Evolutionary conservation across 2,113 vertebrate species (phyloP).

Genomic region (Poeciliopsis retropinna): DNA sequence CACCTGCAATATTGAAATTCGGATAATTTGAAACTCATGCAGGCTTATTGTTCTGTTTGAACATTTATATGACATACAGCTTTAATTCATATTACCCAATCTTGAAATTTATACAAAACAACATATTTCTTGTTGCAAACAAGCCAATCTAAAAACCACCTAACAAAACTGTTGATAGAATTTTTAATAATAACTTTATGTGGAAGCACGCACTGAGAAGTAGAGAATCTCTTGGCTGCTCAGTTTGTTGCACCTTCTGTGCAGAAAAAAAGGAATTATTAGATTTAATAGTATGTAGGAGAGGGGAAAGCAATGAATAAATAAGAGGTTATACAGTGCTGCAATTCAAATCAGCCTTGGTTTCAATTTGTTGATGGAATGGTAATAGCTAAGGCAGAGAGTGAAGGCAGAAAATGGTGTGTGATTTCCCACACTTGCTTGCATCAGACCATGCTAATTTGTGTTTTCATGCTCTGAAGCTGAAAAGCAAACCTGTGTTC

Average conservation of each 20-base stretch:
- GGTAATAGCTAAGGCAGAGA: constrained; percentile 68
- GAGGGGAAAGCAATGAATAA: constrained; percentile 79
- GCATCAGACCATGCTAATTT: constrained; percentile 73
- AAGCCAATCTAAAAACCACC: background rate
- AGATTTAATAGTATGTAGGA: constrained; percentile 76
- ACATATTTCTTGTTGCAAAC: background rate
- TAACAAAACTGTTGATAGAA: constrained; percentile 1
- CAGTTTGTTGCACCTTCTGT: constrained; percentile 43
- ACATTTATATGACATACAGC: background rate
- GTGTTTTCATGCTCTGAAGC: constrained; percentile 68
- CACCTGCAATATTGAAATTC: background rate
- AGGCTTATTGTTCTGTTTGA: background rate
- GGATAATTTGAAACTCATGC: background rate
- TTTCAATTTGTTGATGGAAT: constrained; percentile 79
- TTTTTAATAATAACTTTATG: constrained; percentile 20
- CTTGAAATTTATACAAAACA: background rate
- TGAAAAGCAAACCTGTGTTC: constrained; percentile 39
- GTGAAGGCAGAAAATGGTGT: constrained; percentile 65
- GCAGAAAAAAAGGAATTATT: constrained; percentile 69
- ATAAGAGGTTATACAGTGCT: constrained; percentile 72
- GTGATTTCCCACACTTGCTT: constrained; percentile 65
- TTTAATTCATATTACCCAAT: background rate
- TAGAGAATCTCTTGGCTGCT: constrained; percentile 51
- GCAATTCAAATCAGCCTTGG: constrained; percentile 79
- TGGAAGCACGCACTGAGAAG: constrained; percentile 38